Percentiles rank a stretch among this genome's conserved stretches.
Conservation (phyloP, 2,113 vertebrate genomes). For the Melanostigma gelatinosum region DNA sequence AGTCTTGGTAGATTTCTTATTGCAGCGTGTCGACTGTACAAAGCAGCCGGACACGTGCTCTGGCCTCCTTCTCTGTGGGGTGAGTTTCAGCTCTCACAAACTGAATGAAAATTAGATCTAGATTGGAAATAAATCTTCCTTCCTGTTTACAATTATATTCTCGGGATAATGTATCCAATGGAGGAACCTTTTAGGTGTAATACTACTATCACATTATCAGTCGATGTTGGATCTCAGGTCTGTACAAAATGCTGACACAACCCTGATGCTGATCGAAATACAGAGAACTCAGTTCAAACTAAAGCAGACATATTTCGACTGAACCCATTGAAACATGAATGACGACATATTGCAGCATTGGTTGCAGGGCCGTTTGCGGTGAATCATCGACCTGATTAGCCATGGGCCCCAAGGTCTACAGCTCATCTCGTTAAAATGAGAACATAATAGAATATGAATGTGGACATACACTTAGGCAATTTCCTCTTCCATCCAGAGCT, state of each 20-base stretch:
- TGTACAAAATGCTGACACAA: neutral
- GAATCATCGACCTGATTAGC: slow-evolving; percentile 67
- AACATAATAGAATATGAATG: slow-evolving; percentile 69
- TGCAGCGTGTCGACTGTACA: too few relatives aligned
- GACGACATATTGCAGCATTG: neutral
- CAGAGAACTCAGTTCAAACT: neutral
- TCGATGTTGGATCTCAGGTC: neutral
- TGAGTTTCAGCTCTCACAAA: too few relatives aligned
- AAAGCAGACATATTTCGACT: neutral
- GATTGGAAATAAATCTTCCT: neutral
- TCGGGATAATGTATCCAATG: neutral
- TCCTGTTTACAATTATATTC: neutral
- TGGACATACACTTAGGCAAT: slow-evolving; percentile 53
- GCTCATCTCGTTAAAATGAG: slow-evolving; percentile 69
- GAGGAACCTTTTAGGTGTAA: neutral
- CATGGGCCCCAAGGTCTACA: slow-evolving; percentile 52
- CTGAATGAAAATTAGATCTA: slow-evolving; percentile 3
- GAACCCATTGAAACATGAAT: neutral
- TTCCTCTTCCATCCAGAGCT: slow-evolving; percentile 53
- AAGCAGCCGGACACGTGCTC: too few relatives aligned
- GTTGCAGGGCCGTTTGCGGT: slow-evolving; percentile 60
- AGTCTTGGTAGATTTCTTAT: too few relatives aligned
- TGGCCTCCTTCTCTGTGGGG: too few relatives aligned
- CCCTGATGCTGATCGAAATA: neutral
- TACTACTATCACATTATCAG: neutral